Evolutionary conservation across 1,140 invertebrate species (phyloP), one percentile per base, ranked within the genome.

Genomic region (Chironomus tepperi): DNA sequence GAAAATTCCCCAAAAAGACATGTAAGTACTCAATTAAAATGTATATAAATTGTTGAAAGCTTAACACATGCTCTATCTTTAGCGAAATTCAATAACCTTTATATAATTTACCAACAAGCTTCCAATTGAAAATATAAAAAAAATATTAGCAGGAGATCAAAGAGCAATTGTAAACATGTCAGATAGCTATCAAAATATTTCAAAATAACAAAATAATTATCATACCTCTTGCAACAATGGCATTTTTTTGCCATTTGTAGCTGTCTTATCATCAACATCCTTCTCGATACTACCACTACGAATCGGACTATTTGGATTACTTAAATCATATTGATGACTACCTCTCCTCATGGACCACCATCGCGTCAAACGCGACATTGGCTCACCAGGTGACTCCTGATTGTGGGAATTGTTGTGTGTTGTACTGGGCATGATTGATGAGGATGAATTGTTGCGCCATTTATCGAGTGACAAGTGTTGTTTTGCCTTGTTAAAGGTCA

Each of bases 271-370:
- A 0, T 79, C 75, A 74, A 80, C 80, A 8, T 79, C 79, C 21
- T 79, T 77, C 74, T 81, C 80, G n/a, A 81, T 79, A 42, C 80
- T 74, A 18, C 43, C 43, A 81, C n/a, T 79, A 78, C 21, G 77
- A 77, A 1, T 80, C 18, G 77, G 79, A 2, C 78, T 78, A 76
- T 83, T 79, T 19, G 78, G 77, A 76, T 81, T 83, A 12, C 83
- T 87, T 79, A 92, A 87, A 79, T 92, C 90, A 80, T 93, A 91
- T 75, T 93, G 90, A 80, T 92, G 90, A 88, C 85, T 64, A 90
- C 91, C 90, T 75, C 92, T 86, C 10, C 92, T 83, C 70, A 94
- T 91, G 77, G 91, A 93, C 84, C 94, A 94, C 91, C 92, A 94
- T 76, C 93, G 85, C 9, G 91, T 89, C 1, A 95, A 84, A 42